Conservation (phyloP, 2,797 vertebrate genomes). For the Platyrinchus mystaceus region DNA sequence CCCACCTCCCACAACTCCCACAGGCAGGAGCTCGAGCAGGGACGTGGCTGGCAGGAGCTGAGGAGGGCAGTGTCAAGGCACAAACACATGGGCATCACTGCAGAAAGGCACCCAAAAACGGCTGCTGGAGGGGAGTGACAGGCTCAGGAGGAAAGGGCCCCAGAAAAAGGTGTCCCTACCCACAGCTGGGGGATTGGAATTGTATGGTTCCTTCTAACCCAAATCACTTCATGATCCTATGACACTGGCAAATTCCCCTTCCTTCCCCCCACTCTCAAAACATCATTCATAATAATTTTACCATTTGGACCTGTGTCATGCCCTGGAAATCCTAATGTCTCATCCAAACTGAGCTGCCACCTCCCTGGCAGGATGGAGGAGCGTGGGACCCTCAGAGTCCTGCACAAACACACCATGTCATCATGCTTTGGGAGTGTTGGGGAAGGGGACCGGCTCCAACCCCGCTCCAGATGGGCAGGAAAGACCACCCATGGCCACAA, state of each 20-base stretch:
- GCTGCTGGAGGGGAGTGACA: fast-evolving
- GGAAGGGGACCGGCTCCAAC: not conserved
- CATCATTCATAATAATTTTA: not conserved
- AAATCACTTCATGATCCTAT: not conserved
- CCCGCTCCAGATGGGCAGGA: not conserved
- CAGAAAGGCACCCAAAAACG: not conserved
- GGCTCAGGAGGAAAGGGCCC: fast-evolving
- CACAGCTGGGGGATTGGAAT: fast-evolving
- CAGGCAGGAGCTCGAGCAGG: not conserved
- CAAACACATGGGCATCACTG: fast-evolving
- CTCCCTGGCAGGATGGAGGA: not conserved
- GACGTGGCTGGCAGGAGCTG: not conserved
- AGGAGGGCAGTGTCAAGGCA: fast-evolving
- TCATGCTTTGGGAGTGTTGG: fast-evolving
- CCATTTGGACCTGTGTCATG: not conserved
- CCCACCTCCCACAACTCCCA: not conserved
- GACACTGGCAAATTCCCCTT: not conserved
- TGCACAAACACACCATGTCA: fast-evolving
- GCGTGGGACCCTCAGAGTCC: fast-evolving
- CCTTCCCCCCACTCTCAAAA: not conserved
- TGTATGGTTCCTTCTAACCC: not conserved
- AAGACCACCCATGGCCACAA: not conserved
- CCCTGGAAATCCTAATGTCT: not conserved
- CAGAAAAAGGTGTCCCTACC: not conserved
- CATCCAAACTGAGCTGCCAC: not conserved